Evolutionary conservation across 2,113 vertebrate genomes (phyloP).

Genomic region (Cranoglanis bouderius): DNA sequence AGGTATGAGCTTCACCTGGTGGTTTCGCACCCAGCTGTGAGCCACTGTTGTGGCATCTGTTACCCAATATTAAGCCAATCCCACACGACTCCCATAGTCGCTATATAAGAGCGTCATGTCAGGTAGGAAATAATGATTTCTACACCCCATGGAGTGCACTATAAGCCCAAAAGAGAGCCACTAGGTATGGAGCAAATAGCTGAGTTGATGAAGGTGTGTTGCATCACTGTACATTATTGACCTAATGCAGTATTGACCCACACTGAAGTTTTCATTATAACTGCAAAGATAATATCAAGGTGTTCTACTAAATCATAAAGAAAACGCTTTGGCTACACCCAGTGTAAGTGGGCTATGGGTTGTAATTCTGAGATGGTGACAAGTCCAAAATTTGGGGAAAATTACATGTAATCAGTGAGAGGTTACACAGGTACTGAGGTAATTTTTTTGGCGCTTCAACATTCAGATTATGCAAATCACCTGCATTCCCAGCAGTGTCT

Average conservation of each 20-base stretch:
- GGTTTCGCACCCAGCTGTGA: conserved; percentile 1
- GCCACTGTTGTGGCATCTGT: conserved; percentile 6
- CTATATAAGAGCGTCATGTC: not conserved
- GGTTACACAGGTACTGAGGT: not conserved
- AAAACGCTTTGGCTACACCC: not conserved
- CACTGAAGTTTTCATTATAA: not conserved
- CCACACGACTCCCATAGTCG: not conserved
- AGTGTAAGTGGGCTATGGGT: not conserved
- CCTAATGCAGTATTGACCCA: not conserved
- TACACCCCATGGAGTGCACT: not conserved
- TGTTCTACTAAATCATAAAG: not conserved
- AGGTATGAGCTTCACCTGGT: conserved; percentile 18
- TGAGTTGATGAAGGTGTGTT: not conserved
- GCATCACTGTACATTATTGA: not conserved
- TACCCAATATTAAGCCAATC: not conserved
- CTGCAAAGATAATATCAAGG: not conserved
- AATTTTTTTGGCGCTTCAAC: not conserved
- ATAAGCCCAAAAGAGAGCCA: not conserved
- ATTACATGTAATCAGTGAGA: not conserved
- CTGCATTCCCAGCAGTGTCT: not conserved
- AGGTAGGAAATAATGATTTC: not conserved
- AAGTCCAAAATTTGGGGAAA: not conserved
- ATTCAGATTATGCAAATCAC: not conserved
- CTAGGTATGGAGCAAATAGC: not conserved
- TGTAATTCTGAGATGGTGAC: too few relatives aligned